These are phyloP conservation scores for Oenanthe oenanthe DNA, from an alignment of 2,113 vertebrate species.

Conservation along the genomic window DNA sequence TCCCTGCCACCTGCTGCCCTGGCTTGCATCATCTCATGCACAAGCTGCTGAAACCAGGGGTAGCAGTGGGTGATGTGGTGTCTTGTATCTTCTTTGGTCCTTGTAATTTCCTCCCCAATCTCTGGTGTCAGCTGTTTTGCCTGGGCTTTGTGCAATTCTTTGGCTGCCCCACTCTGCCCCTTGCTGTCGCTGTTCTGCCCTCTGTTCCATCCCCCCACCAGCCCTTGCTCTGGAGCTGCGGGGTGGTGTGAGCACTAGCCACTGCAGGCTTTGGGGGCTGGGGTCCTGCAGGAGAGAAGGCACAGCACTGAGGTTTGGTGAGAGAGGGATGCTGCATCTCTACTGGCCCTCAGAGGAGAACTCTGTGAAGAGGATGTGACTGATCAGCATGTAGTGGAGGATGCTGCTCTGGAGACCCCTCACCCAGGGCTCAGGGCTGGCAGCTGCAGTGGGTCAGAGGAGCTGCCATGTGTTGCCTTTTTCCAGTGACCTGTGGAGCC, in stretches of 20 bases:
- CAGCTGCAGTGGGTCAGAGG: background rate
- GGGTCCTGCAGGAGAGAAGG: background rate
- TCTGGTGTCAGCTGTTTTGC: background rate
- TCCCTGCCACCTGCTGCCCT: background rate
- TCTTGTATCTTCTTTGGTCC: background rate
- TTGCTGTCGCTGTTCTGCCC: background rate
- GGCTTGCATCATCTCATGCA: background rate
- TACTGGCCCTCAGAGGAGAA: accelerated
- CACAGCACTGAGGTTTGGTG: background rate
- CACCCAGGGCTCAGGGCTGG: background rate
- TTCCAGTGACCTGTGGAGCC: background rate
- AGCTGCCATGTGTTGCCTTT: background rate
- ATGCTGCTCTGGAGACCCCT: background rate
- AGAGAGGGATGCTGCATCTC: background rate
- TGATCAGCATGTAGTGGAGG: background rate
- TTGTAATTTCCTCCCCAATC: background rate
- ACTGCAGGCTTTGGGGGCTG: accelerated
- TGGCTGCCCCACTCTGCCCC: accelerated
- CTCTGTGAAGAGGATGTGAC: background rate
- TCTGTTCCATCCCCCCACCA: accelerated
- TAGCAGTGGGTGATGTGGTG: background rate
- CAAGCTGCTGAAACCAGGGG: background rate
- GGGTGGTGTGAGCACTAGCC: background rate
- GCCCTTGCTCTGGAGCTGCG: accelerated
- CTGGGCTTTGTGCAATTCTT: background rate